Evolutionary conservation across 2,797 vertebrate genomes (phyloP), one percentile per base, ranked within the genome.

Genomic region (Peromyscus nudipes): DNA sequence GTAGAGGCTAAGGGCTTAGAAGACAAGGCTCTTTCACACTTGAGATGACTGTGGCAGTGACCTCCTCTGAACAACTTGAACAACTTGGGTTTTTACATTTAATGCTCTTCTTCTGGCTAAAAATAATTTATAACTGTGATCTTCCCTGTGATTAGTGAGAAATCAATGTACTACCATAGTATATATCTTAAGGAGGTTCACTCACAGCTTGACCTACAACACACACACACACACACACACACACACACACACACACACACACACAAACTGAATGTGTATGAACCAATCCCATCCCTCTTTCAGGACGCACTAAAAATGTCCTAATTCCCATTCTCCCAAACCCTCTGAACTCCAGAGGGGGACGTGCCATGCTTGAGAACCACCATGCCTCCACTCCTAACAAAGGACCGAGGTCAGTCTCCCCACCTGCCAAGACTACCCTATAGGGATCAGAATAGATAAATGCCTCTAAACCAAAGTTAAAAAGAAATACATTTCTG

Each of bases 401-500:
- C 62, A 73, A 90, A 91, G 96, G 79, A 71, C 67, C 65, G 40
- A 79, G 77, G 62, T 46, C 75, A 71, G 86, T 64, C 90, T 95
- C 43, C 84, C 37, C 77, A 80, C 52, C 64, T 10, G 73, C 67
- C 90, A 69, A 80, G 55, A 91, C 89, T 93, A 82, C 84, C 64
- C 86, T 49, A 86, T 64, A 86, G 80, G 89, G 93, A 88, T 94
- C 96, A 89, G 75, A 85, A 93, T 2, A 91, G 55, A 92, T 76
- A 94, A 96, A 89, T 29, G 81, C 34, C 46, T 27, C 94, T 13
- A 84, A 98, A 93, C 7, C 31, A 91, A 97, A 96, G 86, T 9
- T 96, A 96, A 95, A 94, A 94, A 67, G 75, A 97, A 97, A 98
- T 29, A 7, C 31, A 91, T 80, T 73, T n/a, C 93, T 7, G 7